These are phyloP conservation scores for Operophtera brumata DNA, from an alignment of 2,888 invertebrate species.

Conservation along the genomic window DNA sequence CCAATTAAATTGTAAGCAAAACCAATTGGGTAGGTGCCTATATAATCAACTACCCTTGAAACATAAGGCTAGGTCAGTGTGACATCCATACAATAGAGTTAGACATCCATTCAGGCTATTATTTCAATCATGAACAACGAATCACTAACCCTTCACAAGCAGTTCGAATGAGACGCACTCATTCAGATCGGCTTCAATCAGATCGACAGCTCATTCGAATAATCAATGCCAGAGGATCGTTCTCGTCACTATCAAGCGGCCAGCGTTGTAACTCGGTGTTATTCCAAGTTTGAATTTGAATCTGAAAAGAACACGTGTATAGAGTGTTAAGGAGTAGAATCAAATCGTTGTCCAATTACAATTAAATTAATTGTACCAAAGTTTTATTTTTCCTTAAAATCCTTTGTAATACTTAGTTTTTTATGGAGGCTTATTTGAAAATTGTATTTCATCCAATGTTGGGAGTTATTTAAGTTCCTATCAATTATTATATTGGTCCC, in stretches of 20 bases:
- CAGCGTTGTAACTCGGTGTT: constrained; percentile 52
- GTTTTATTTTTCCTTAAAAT: background rate
- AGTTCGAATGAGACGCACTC: constrained; percentile 42
- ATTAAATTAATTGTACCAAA: too few species aligned
- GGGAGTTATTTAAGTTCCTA: too few species aligned
- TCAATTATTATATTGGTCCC: too few species aligned
- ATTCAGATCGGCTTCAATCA: constrained; percentile 53
- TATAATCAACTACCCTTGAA: background rate
- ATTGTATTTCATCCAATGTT: too few species aligned
- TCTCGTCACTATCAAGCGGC: constrained; percentile 57
- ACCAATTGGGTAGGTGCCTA: too few species aligned
- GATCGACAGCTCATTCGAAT: constrained; percentile 63
- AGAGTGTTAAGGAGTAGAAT: too few species aligned
- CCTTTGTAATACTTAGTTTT: too few species aligned
- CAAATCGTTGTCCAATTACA: too few species aligned
- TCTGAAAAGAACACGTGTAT: constrained; percentile 55
- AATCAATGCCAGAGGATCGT: constrained; percentile 58
- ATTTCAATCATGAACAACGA: constrained; percentile 12
- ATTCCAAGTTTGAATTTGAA: constrained; percentile 59
- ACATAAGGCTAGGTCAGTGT: constrained; percentile 1
- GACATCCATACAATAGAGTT: background rate
- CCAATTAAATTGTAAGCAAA: too few species aligned
- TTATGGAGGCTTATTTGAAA: too few species aligned
- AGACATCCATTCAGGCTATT: background rate
- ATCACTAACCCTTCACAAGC: constrained; percentile 20